A percentile compares a stretch with the other conserved stretches of the same genome.
These are phyloP conservation scores for Ascaphus truei DNA, from an alignment of 2,113 vertebrate genomes.

Conservation along the genomic window DNA sequence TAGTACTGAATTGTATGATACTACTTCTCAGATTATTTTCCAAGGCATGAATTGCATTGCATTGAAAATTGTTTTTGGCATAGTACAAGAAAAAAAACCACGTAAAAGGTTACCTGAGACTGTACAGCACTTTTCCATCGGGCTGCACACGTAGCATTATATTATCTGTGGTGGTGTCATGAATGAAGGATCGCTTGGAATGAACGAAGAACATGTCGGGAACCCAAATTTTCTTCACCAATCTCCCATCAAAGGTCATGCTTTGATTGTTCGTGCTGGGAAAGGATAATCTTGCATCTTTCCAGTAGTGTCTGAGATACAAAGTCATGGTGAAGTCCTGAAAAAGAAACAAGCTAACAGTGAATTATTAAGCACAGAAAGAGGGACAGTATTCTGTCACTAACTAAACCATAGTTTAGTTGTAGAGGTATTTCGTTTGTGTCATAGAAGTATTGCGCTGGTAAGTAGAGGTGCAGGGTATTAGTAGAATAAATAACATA, in stretches of 20 bases:
- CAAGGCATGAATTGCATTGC: too few relatives aligned
- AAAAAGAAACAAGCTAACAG: background rate
- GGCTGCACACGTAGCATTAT: conserved; percentile 95
- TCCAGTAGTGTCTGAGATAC: conserved; percentile 95
- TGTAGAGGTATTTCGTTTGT: too few relatives aligned
- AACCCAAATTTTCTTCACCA: conserved; percentile 98
- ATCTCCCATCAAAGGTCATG: conserved; percentile 94
- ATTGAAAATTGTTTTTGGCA: too few relatives aligned
- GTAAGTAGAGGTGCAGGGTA: too few relatives aligned
- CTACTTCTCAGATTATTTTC: too few relatives aligned
- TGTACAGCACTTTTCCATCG: conserved; percentile 93
- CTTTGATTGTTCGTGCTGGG: conserved; percentile 94
- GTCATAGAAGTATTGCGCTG: too few relatives aligned
- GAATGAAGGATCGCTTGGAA: conserved; percentile 95
- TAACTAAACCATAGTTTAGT: conserved; percentile 15
- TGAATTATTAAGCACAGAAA: background rate
- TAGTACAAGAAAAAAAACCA: too few relatives aligned
- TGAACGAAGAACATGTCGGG: conserved; percentile 98
- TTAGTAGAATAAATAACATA: too few relatives aligned
- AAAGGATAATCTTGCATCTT: conserved; percentile 88
- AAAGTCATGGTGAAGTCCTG: conserved; percentile 97
- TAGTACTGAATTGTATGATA: too few relatives aligned
- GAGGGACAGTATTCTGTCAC: conserved; percentile 34
- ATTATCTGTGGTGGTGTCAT: conserved; percentile 94
- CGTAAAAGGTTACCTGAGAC: conserved; percentile 75